A percentile compares a stretch with the other conserved stretches of the same genome.
Evolutionary conservation across 2,113 vertebrate species (phyloP).

Genomic region (Malurus elegans): DNA sequence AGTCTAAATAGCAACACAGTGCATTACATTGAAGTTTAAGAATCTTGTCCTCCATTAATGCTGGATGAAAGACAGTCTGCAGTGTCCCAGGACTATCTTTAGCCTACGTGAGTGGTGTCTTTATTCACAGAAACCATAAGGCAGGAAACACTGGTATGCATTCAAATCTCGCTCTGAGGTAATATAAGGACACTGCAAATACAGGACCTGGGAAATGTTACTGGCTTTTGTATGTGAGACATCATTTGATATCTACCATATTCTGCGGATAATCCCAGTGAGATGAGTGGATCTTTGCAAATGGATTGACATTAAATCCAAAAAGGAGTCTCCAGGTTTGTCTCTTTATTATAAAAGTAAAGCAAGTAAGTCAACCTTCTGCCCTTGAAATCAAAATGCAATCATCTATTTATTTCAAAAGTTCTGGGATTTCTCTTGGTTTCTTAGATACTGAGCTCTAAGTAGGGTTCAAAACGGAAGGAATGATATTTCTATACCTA

Average conservation of each 20-base stretch:
- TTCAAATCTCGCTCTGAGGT: background rate
- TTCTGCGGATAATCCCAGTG: background rate
- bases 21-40: background rate
- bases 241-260: background rate
- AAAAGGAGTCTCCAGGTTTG: background rate
- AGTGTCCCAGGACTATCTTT: background rate
- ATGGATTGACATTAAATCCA: background rate
- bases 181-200: background rate
- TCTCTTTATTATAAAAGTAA: background rate
- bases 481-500: background rate
- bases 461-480: background rate
- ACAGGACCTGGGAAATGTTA: background rate
- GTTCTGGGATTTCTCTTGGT: background rate
- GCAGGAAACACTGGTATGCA: background rate
- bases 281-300: background rate
- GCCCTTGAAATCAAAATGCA: background rate
- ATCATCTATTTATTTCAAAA: background rate
- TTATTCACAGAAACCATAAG: background rate
- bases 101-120: background rate
- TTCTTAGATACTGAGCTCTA: background rate
- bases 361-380: background rate
- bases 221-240: background rate
- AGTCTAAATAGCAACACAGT: background rate
- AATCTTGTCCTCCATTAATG: background rate
- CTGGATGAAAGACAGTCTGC: background rate